Evolutionary conservation across 1,140 invertebrate genomes (phyloP).

Genomic region (Philotrypesis tridentata): DNA sequence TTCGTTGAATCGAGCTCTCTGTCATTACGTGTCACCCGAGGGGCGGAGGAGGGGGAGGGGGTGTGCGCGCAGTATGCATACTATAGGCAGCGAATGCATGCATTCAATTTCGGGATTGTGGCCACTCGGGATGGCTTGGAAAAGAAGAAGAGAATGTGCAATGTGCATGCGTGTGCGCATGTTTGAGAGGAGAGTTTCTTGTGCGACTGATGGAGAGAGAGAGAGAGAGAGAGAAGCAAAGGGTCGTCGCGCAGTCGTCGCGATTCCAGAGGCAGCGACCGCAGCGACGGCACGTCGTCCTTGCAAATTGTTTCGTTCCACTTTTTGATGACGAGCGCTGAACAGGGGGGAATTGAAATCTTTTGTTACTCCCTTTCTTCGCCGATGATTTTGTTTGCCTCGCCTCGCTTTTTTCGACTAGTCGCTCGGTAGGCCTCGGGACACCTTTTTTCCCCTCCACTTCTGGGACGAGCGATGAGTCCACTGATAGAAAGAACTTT

Average conservation of each 20-base stretch:
- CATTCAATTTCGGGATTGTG: conserved; percentile 66
- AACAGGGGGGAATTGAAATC: conserved; percentile 44
- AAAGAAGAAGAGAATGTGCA: not conserved
- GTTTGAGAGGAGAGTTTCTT: not conserved
- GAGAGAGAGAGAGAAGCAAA: not conserved
- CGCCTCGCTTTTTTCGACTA: conserved; percentile 18
- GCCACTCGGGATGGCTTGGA: conserved; percentile 10
- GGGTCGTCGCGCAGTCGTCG: not conserved
- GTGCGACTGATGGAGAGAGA: no score
- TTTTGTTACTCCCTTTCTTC: conserved; percentile 45
- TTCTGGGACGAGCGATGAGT: not conserved
- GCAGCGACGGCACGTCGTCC: conserved; percentile 16
- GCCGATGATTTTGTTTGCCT: conserved; percentile 42
- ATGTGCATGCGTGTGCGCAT: not conserved
- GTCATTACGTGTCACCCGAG: conserved; percentile 64
- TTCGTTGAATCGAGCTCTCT: conserved; percentile 33
- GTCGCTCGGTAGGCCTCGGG: not conserved
- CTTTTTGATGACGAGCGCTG: conserved; percentile 50
- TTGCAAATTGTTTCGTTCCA: conserved; percentile 62
- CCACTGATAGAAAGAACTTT: no score
- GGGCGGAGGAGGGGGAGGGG: no score
- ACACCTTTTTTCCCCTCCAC: not conserved
- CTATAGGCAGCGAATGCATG: not conserved
- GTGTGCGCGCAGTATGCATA: no score
- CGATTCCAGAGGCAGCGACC: conserved; percentile 32